Conservation (phyloP, 1,140 invertebrate genomes). For the Macrosteles quadrilineatus region DNA sequence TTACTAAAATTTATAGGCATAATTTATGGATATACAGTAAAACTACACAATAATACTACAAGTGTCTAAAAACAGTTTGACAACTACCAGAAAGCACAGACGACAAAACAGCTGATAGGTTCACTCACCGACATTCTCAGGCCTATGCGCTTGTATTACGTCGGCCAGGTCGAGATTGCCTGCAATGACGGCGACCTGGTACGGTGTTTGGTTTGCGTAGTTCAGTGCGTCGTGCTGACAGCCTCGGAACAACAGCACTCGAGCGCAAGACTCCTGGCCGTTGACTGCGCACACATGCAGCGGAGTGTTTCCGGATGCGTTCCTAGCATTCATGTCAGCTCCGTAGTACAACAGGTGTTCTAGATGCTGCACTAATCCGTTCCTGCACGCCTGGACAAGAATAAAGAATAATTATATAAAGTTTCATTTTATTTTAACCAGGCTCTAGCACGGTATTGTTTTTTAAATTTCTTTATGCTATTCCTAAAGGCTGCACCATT, state of each 20-base stretch:
- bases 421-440: neutral
- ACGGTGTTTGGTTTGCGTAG: slow-evolving; percentile 97
- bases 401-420: neutral
- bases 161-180: slow-evolving; percentile 94
- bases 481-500: too few species aligned
- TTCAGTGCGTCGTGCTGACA: slow-evolving; percentile 92
- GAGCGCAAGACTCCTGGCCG: slow-evolving; percentile 94
- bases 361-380: slow-evolving; percentile 93
- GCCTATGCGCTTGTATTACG: slow-evolving; percentile 91
- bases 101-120: too few species aligned
- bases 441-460: neutral
- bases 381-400: slow-evolving; percentile 85
- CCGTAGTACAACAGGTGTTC: slow-evolving; percentile 98
- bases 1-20: too few species aligned
- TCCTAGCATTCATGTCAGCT: slow-evolving; percentile 95
- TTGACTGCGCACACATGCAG: slow-evolving; percentile 98
- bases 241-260: slow-evolving; percentile 93
- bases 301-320: slow-evolving; percentile 97
- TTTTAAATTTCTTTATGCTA: neutral
- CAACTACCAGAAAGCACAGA: too few species aligned
- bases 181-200: slow-evolving; percentile 96
- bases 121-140: slow-evolving; percentile 95
- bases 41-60: too few species aligned
- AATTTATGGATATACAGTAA: too few species aligned
- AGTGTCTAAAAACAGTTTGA: too few species aligned